phyloP scores from a whole-genome alignment of 1,140 invertebrate species.

The Achroia grisella region DNA sequence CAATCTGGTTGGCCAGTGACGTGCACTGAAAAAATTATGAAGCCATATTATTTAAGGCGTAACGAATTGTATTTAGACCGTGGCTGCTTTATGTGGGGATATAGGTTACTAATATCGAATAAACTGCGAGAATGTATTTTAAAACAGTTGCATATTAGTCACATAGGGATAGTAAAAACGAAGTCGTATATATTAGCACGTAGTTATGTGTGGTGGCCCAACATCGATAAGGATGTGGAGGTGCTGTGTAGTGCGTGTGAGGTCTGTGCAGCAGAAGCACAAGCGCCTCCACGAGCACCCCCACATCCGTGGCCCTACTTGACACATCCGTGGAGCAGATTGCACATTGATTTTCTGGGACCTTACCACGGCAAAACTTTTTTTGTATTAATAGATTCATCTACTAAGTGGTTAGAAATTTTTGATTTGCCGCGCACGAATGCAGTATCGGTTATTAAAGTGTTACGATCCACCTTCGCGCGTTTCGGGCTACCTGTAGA shows the following conservation, averaged over 20 bases:
- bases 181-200: constrained; percentile 68
- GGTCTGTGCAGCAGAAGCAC: constrained; percentile 15
- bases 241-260: constrained; percentile 7
- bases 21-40: constrained; percentile 9
- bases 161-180: constrained; percentile 63
- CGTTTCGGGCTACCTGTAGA: constrained; percentile 18
- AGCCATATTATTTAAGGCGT: constrained; percentile 13
- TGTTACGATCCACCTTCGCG: constrained; percentile 32
- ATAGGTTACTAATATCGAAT: constrained; percentile 17
- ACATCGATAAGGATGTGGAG: constrained; percentile 55
- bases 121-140: not conserved
- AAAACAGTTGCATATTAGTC: constrained; percentile 36
- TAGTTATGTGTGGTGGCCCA: constrained; percentile 68
- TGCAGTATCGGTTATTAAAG: constrained; percentile 14
- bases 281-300: constrained; percentile 26
- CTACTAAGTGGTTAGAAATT: constrained; percentile 59
- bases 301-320: constrained; percentile 35
- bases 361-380: constrained; percentile 42
- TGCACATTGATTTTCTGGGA: constrained; percentile 69
- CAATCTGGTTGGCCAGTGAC: constrained; percentile 16
- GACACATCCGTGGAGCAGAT: constrained; percentile 52
- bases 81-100: constrained; percentile 18
- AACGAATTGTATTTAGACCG: constrained; percentile 16
- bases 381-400: constrained; percentile 57
- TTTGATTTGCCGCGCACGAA: constrained; percentile 12